Percentiles rank a stretch among this genome's conserved stretches.
phyloP scores from a whole-genome alignment of 2,888 invertebrate genomes.

The Thalpophila matura region DNA sequence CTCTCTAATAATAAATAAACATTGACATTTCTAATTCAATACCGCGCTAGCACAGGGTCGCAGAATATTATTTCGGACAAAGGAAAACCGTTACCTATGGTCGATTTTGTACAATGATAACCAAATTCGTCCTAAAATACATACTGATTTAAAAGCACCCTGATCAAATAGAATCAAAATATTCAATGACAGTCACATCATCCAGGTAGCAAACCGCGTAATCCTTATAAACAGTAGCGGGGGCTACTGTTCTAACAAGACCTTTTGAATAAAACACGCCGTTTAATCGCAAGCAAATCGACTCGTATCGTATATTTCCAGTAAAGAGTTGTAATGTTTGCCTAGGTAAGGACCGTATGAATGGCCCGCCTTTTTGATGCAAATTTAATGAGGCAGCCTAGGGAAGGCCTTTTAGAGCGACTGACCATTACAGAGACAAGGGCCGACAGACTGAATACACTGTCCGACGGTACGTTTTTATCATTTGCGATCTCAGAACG shows the following conservation, averaged over 20 bases:
- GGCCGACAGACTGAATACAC: slow-evolving; percentile 75
- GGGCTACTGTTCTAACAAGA: not conserved
- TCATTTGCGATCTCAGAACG: slow-evolving; percentile 48
- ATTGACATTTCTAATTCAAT: too few relatives aligned
- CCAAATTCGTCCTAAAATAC: not conserved
- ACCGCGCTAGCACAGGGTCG: too few relatives aligned
- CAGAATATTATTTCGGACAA: too few relatives aligned
- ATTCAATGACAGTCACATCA: not conserved
- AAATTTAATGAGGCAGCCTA: slow-evolving; percentile 84
- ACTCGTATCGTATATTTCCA: slow-evolving; percentile 55
- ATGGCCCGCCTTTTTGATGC: slow-evolving; percentile 80
- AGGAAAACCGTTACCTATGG: too few relatives aligned
- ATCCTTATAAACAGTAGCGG: slow-evolving; percentile 9
- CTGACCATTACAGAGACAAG: slow-evolving; percentile 86
- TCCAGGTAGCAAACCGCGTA: slow-evolving; percentile 23
- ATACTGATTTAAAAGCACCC: not conserved
- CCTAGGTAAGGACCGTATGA: slow-evolving; percentile 74
- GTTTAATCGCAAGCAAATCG: slow-evolving; percentile 51
- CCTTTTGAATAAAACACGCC: slow-evolving; percentile 30
- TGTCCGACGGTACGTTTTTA: slow-evolving; percentile 70
- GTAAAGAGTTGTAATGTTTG: slow-evolving; percentile 69
- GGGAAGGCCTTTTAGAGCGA: slow-evolving; percentile 76
- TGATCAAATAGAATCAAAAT: slow-evolving; percentile 4
- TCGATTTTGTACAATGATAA: not conserved
- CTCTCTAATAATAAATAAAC: too few relatives aligned